Conservation (phyloP, 2,888 invertebrate genomes). For the Syrphus vitripennis region DNA sequence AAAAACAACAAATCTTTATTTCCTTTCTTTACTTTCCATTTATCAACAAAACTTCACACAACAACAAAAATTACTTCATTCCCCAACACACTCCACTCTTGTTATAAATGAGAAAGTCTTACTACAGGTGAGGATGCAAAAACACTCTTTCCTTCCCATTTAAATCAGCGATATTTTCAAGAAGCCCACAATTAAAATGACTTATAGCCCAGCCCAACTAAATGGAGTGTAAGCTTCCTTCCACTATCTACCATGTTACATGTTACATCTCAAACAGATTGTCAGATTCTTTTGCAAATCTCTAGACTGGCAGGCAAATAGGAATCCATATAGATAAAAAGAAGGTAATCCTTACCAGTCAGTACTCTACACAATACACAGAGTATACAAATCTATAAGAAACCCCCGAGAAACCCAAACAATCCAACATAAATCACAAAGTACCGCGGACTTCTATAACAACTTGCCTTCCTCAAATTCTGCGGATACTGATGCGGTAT, state of each 20-base stretch:
- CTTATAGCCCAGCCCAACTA: slow-evolving; percentile 49
- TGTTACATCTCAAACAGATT: slow-evolving; percentile 62
- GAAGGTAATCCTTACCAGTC: slow-evolving; percentile 43
- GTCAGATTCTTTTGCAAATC: slow-evolving; percentile 66
- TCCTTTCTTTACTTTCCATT: no score
- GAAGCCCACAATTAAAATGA: slow-evolving; percentile 68
- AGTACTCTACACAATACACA: neutral
- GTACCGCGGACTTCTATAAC: neutral
- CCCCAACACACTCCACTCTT: slow-evolving; percentile 38
- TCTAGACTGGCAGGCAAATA: slow-evolving; percentile 47
- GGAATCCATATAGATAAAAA: slow-evolving; percentile 59
- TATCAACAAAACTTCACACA: no score
- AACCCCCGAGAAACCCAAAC: slow-evolving; percentile 50
- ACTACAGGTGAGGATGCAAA: slow-evolving; percentile 6
- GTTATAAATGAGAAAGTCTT: slow-evolving; percentile 41
- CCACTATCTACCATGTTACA: slow-evolving; percentile 17
- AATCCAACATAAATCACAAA: slow-evolving; percentile 67
- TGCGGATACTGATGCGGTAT: slow-evolving; percentile 49
- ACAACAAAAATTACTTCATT: no score
- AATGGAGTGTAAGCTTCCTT: slow-evolving; percentile 2
- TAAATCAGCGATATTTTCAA: slow-evolving; percentile 1
- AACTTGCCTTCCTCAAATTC: slow-evolving; percentile 32
- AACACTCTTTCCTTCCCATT: slow-evolving; percentile 8
- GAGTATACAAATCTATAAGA: slow-evolving; percentile 31
- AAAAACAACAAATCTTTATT: no score